Evolutionary conservation across 2,113 vertebrate genomes (phyloP), one percentile per base, ranked within the genome.

Genomic region (Anthoscopus minutus): DNA sequence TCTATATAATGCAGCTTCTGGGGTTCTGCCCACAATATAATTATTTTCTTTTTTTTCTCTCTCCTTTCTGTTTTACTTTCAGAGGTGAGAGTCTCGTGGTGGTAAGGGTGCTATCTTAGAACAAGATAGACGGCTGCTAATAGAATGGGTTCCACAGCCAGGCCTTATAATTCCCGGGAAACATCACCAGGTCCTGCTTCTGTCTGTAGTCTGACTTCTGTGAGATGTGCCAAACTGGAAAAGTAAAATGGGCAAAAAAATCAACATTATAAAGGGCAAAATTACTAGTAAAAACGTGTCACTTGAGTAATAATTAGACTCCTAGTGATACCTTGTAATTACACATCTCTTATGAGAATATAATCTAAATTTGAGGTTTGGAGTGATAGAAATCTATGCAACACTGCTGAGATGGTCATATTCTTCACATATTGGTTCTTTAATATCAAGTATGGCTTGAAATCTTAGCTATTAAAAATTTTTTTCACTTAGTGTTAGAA

Each of bases 31-130:
- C 50, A 27, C 3, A 4, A n/a, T 35, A 33, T 50, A 6, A 6
- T 61, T 33, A 7, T 70, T 38, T 37, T 0, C 35, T 56, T n/a
- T n/a, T n/a, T 40, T 24, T 10, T 1, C 7, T 17, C 3, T 31
- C 15, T 4, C 6, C 2, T 28, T 4, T 69, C 3, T 88, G 1
- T 80, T 82, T 79, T 76, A 51, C 6, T 87, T 30, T 81, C 7
- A 9, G 47, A 62, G 57, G 22, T 62, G 53, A 30, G 35, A 62
- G 16, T 69, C 38, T 42, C 33, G 14, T 2, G 1, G 15, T 90
- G 45, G 69, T 76, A 66, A 40, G 18, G 13, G 8, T 70, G 35
- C 47, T 60, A 1, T 61, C 50, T 44, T 69, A 56, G 30, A 79
- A 50, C 11, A 57, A 35, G 50, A 53, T 21, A 15, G 13, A 38